Evolutionary conservation across 2,888 invertebrate genomes (phyloP).

Genomic region (Sinohyriopsis cumingii): DNA sequence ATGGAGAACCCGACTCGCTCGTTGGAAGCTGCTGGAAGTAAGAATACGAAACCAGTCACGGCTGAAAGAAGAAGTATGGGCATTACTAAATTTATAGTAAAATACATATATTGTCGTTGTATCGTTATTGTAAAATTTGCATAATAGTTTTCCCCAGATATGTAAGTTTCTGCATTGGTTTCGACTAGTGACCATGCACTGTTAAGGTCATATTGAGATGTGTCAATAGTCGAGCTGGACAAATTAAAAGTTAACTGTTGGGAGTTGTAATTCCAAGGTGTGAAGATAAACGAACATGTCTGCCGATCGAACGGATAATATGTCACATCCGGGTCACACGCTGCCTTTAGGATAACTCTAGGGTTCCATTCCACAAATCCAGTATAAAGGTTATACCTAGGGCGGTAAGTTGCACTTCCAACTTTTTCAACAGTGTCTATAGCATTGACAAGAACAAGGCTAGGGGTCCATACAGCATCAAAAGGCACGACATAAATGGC

Average conservation of each 20-base stretch:
- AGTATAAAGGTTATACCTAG: constrained; percentile 11
- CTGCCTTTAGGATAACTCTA: constrained; percentile 23
- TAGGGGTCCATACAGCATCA: constrained; percentile 26
- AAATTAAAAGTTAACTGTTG: constrained; percentile 7
- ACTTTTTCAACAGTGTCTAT: constrained; percentile 23
- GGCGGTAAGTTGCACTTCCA: constrained; percentile 26
- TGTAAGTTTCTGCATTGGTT: constrained; percentile 10
- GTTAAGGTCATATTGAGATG: constrained; percentile 14
- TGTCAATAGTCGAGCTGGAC: constrained; percentile 12
- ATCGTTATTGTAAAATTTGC: constrained; percentile 26
- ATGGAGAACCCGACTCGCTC: constrained; percentile 31
- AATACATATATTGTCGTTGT: constrained; percentile 22
- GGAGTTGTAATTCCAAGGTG: constrained; percentile 16
- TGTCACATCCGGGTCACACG: constrained; percentile 31
- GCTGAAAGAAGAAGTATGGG: constrained; percentile 27
- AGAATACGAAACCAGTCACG: constrained; percentile 31
- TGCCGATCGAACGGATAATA: constrained; percentile 36
- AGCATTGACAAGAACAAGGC: constrained; percentile 26
- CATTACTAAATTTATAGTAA: constrained; percentile 31
- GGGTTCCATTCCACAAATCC: constrained; percentile 23
- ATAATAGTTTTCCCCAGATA: constrained; percentile 8
- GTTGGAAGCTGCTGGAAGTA: constrained; percentile 30
- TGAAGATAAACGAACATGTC: constrained; percentile 20
- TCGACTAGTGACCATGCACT: constrained; percentile 24
- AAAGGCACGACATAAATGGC: constrained; percentile 16